These are phyloP conservation scores for Cerastis rubricosa DNA, from an alignment of 2,888 invertebrate genomes.

Conservation along the genomic window DNA sequence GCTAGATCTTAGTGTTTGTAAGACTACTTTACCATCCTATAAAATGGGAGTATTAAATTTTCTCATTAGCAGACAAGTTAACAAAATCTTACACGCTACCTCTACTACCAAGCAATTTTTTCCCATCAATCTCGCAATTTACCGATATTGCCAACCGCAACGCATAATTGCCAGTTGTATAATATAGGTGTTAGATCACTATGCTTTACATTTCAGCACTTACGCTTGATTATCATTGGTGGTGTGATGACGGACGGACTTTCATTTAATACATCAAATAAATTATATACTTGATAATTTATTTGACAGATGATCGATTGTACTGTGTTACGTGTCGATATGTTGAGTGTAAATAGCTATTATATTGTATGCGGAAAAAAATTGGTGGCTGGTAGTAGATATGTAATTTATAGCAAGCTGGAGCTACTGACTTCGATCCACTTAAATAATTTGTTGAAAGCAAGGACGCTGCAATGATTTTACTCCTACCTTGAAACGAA, in stretches of 20 bases:
- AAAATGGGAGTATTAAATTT: background rate
- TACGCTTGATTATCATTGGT: slow-evolving; percentile 74
- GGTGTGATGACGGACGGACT: slow-evolving; percentile 74
- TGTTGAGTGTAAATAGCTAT: slow-evolving; percentile 45
- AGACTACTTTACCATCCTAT: background rate
- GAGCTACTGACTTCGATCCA: slow-evolving; percentile 33
- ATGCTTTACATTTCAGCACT: slow-evolving; percentile 76
- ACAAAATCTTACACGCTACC: slow-evolving; percentile 41
- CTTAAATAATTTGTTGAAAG: slow-evolving; percentile 59
- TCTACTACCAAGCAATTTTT: slow-evolving; percentile 62
- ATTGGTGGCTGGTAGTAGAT: slow-evolving; percentile 16
- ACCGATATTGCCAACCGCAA: slow-evolving; percentile 75
- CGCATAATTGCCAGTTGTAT: slow-evolving; percentile 81
- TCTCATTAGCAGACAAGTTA: slow-evolving; percentile 12
- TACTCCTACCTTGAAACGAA: slow-evolving; percentile 39
- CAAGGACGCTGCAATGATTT: slow-evolving; percentile 57
- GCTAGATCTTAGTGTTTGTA: background rate
- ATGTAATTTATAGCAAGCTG: slow-evolving; percentile 51
- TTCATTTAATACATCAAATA: slow-evolving; percentile 76
- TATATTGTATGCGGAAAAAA: slow-evolving; percentile 48
- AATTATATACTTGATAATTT: slow-evolving; percentile 75
- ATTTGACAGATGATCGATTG: slow-evolving; percentile 77
- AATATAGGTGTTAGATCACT: slow-evolving; percentile 79
- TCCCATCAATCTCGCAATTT: slow-evolving; percentile 75
- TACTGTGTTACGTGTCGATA: slow-evolving; percentile 52